Percentiles rank a stretch among this genome's conserved stretches.
phyloP scores from a whole-genome alignment of 2,113 vertebrate genomes.

The Zosterops borbonicus region DNA sequence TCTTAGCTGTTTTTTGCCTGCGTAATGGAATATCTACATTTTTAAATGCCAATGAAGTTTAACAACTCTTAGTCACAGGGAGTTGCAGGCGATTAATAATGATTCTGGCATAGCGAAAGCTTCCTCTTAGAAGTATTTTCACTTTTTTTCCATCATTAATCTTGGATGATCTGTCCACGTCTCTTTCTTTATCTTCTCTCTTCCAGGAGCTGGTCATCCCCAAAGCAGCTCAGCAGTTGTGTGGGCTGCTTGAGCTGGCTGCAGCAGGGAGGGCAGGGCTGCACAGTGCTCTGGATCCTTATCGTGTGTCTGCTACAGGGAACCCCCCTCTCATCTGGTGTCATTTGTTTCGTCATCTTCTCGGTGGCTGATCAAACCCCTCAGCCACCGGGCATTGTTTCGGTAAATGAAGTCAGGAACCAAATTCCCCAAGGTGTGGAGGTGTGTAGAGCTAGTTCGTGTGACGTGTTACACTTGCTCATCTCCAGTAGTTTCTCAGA shows the following conservation, averaged over 20 bases:
- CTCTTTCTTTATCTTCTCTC: slow-evolving; percentile 24
- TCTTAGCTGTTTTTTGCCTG: not conserved
- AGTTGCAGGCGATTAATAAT: slow-evolving; percentile 44
- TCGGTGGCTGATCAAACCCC: not conserved
- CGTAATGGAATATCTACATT: not conserved
- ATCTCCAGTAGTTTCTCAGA: not conserved
- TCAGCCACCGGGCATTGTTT: not conserved
- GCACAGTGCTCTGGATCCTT: not conserved
- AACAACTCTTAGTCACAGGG: slow-evolving; percentile 44
- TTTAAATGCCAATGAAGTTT: slow-evolving; percentile 23
- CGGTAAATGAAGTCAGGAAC: not conserved
- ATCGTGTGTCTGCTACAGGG: not conserved
- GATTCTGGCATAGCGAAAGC: not conserved
- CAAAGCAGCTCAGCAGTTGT: not conserved
- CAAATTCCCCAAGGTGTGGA: not conserved
- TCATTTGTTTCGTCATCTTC: not conserved
- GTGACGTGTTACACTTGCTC: not conserved
- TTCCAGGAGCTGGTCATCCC: not conserved
- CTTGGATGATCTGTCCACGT: not conserved
- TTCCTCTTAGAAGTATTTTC: slow-evolving; percentile 4
- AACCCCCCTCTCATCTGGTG: not conserved
- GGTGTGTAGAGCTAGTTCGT: rapidly evolving
- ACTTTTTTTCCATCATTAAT: slow-evolving; percentile 10
- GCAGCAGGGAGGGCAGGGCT: not conserved
- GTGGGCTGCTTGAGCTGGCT: not conserved